A percentile compares a stretch with the other conserved stretches of the same genome.
Evolutionary conservation across 1,140 invertebrate species (phyloP).

Genomic region (Proales similis): DNA sequence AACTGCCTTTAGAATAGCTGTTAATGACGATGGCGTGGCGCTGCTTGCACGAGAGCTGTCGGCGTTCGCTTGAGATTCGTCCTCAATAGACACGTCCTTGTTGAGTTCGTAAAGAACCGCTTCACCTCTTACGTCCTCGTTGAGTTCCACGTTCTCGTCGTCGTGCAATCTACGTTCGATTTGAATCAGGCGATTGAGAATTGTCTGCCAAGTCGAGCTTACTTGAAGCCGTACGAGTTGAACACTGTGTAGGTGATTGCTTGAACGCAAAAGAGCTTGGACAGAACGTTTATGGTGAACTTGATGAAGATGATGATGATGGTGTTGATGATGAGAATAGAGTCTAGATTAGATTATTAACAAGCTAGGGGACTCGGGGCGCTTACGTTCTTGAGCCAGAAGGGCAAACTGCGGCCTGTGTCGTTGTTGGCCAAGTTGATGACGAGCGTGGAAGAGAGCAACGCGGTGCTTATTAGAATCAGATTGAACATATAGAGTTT

Average conservation of each 20-base stretch:
- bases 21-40: no score
- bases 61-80: no score
- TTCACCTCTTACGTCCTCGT: slow-evolving; percentile 6
- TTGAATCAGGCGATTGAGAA: not conserved
- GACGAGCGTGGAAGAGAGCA: slow-evolving; percentile 15
- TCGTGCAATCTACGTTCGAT: slow-evolving; percentile 14
- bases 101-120: no score
- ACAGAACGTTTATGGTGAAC: slow-evolving; percentile 21
- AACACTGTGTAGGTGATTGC: slow-evolving; percentile 25
- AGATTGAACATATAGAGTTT: slow-evolving; percentile 29
- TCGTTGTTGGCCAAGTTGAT: slow-evolving; percentile 9
- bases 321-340: not conserved
- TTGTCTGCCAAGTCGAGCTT: not conserved
- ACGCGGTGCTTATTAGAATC: slow-evolving; percentile 6
- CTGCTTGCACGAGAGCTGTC: no score
- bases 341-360: no score
- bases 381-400: slow-evolving; percentile 27
- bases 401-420: slow-evolving; percentile 1
- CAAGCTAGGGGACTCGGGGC: no score
- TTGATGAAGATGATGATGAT: slow-evolving; percentile 11
- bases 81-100: no score
- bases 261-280: slow-evolving; percentile 32
- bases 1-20: slow-evolving; percentile 6
- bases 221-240: slow-evolving; percentile 34
- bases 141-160: slow-evolving; percentile 2